phyloP scores from a whole-genome alignment of 2,113 vertebrate genomes.

The Egretta garzetta region DNA sequence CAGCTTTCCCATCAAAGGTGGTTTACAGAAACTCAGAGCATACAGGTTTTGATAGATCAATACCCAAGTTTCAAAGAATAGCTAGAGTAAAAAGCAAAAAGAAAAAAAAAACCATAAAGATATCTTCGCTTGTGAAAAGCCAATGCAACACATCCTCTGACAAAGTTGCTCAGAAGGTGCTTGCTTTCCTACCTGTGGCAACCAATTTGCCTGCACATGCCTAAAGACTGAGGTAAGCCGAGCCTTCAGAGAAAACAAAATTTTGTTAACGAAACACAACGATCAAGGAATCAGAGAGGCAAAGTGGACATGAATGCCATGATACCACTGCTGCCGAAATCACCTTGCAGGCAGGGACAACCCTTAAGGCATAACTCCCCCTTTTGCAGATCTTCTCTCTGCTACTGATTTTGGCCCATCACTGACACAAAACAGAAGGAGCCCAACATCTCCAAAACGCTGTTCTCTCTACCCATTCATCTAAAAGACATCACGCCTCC shows the following conservation, averaged over 20 bases:
- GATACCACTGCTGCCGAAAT: background rate
- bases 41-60: background rate
- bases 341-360: background rate
- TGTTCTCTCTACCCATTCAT: background rate
- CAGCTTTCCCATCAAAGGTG: background rate
- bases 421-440: background rate
- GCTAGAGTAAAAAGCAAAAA: background rate
- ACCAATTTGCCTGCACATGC: rapidly evolving
- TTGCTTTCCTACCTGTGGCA: background rate
- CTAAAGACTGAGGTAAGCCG: background rate
- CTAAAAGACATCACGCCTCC: background rate
- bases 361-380: background rate
- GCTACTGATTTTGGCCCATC: background rate
- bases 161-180: background rate
- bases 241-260: background rate
- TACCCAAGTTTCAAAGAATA: background rate
- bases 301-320: rapidly evolving
- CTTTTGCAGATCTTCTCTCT: background rate
- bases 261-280: background rate
- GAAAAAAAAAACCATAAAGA: background rate
- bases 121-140: background rate
- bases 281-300: background rate
- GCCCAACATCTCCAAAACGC: rapidly evolving
- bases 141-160: rapidly evolving
- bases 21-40: background rate